phyloP scores from a whole-genome alignment of 2,888 invertebrate genomes.

The Atethmia centrago region DNA sequence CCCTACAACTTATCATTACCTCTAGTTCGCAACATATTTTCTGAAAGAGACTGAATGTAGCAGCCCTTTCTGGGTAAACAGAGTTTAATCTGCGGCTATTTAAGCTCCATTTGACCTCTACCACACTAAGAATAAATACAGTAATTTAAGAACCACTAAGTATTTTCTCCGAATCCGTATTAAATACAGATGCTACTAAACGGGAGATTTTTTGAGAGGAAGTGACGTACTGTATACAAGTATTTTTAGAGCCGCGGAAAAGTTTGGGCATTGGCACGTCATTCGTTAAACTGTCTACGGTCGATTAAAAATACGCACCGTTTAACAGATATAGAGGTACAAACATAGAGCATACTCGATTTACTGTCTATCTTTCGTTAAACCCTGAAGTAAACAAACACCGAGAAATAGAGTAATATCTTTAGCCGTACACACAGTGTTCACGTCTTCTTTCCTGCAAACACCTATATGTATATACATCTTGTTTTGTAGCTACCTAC shows the following conservation, averaged over 20 bases:
- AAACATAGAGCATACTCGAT: constrained; percentile 29
- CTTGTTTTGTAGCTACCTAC: not conserved
- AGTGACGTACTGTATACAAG: constrained; percentile 9
- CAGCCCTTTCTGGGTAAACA: constrained; percentile 44
- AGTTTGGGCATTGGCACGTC: constrained; percentile 11
- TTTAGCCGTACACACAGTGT: constrained; percentile 8
- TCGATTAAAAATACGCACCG: constrained; percentile 39
- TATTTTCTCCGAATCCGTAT: constrained; percentile 1
- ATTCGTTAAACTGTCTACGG: constrained; percentile 18
- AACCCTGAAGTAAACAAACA: constrained; percentile 44
- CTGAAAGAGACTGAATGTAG: constrained; percentile 26
- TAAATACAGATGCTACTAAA: constrained; percentile 1
- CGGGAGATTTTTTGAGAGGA: not conserved
- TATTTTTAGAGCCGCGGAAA: not conserved
- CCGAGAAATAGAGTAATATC: constrained; percentile 53
- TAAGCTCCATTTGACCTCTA: constrained; percentile 49
- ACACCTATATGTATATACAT: not conserved
- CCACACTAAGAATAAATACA: constrained; percentile 36
- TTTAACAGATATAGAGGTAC: constrained; percentile 23
- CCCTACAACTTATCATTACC: constrained; percentile 10
- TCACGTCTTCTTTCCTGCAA: constrained; percentile 16
- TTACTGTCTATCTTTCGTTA: constrained; percentile 41
- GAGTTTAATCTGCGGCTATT: constrained; percentile 56
- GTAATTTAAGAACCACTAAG: constrained; percentile 19
- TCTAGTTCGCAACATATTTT: constrained; percentile 27